Conservation (phyloP, 2,888 invertebrate species). For the Volucella inanis region DNA sequence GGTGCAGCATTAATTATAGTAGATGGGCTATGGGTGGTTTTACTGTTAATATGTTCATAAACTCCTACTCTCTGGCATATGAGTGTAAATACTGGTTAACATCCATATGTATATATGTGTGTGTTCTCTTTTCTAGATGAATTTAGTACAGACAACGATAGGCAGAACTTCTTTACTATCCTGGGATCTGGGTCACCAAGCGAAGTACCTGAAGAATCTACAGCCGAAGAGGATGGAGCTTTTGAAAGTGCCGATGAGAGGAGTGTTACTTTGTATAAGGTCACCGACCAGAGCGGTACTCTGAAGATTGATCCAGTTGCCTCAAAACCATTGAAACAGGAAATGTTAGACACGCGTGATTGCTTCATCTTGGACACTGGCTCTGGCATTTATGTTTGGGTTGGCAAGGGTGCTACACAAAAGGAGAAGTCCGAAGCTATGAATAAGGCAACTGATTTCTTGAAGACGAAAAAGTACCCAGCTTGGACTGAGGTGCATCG, state of each 20-base stretch:
- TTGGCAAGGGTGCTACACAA: conserved; percentile 89
- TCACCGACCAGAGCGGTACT: conserved; percentile 88
- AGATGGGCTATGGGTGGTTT: neutral
- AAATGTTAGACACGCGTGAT: conserved; percentile 85
- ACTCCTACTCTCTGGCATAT: neutral
- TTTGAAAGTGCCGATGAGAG: conserved; percentile 88
- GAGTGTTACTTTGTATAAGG: conserved; percentile 87
- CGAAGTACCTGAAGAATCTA: conserved; percentile 88
- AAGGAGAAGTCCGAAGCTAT: conserved; percentile 90
- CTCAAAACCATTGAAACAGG: conserved; percentile 89
- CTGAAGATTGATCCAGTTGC: conserved; percentile 87
- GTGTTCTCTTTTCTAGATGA: conserved; percentile 77
- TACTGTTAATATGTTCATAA: conserved; percentile 6
- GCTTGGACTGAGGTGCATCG: conserved; percentile 88
- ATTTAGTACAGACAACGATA: conserved; percentile 86
- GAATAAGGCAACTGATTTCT: conserved; percentile 88
- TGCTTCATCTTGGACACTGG: conserved; percentile 92
- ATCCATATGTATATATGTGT: neutral
- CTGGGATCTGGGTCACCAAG: conserved; percentile 89
- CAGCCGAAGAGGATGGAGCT: conserved; percentile 89
- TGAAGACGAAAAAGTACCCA: conserved; percentile 88
- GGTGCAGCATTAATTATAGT: conserved; percentile 24
- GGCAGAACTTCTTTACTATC: conserved; percentile 89
- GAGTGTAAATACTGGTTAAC: conserved; percentile 32
- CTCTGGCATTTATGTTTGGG: conserved; percentile 93